Conservation (phyloP, 2,113 vertebrate genomes). For the Antennarius striatus region DNA sequence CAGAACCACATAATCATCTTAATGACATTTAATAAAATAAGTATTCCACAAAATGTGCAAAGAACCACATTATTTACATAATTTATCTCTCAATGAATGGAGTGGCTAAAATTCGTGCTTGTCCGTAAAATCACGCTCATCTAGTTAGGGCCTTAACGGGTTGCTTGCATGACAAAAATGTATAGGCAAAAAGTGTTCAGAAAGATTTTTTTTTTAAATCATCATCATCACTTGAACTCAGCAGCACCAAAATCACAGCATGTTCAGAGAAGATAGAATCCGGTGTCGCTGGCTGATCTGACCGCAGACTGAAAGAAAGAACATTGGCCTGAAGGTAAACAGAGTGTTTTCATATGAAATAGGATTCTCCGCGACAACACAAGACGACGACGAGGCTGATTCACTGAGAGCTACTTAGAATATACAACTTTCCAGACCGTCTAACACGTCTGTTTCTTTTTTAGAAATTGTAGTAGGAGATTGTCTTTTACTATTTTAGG, state of each 20-base stretch:
- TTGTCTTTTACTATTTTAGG: conserved; percentile 9
- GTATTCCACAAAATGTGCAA: background rate
- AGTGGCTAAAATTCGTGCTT: too few species aligned
- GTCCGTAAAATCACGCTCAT: too few species aligned
- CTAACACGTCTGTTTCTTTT: background rate
- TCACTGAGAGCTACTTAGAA: background rate
- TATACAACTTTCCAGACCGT: background rate
- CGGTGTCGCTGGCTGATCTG: conserved; percentile 33
- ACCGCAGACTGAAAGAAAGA: conserved; percentile 26
- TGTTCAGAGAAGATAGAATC: conserved; percentile 16
- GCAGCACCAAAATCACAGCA: conserved; percentile 21
- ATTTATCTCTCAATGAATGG: background rate
- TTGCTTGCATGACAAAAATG: background rate
- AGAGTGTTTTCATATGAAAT: background rate
- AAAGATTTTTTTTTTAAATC: background rate
- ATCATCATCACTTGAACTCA: background rate
- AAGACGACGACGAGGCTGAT: background rate
- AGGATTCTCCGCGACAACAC: background rate
- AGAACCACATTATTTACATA: background rate
- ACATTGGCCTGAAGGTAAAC: conserved; percentile 31
- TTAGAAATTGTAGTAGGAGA: background rate
- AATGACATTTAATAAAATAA: background rate
- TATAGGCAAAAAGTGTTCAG: background rate
- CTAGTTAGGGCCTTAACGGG: background rate
- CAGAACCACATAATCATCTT: too few species aligned